Conservation (phyloP, 2,888 invertebrate genomes). For the Polia nebulosa region DNA sequence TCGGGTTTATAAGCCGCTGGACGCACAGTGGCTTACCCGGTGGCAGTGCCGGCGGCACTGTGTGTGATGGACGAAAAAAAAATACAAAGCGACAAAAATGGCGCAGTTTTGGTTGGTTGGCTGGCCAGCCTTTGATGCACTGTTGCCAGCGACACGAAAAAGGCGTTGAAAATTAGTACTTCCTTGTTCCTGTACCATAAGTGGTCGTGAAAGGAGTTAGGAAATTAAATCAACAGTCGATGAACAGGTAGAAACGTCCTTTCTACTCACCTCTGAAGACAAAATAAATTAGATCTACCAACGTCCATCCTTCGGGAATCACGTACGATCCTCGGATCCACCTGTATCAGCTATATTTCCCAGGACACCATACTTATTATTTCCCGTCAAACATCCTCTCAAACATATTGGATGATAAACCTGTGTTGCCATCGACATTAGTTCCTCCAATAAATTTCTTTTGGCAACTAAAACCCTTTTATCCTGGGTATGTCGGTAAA, state of each 20-base stretch:
- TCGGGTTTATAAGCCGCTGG: too few species aligned
- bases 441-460: conserved; percentile 13
- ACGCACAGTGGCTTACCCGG: too few species aligned
- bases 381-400: conserved; percentile 1
- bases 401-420: conserved; percentile 18
- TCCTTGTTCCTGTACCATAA: too few species aligned
- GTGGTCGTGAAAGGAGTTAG: too few species aligned
- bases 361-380: neutral
- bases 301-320: neutral
- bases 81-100: too few species aligned
- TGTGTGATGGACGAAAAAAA: too few species aligned
- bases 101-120: too few species aligned
- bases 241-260: neutral
- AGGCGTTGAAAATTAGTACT: too few species aligned
- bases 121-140: too few species aligned
- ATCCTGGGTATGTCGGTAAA: conserved; percentile 7
- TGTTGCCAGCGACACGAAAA: too few species aligned
- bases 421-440: neutral
- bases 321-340: neutral
- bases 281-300: conserved; percentile 8
- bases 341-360: neutral
- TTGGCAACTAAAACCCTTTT: conserved; percentile 22
- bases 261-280: neutral
- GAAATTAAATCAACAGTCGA: too few species aligned
- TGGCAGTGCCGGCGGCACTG: too few species aligned